phyloP scores from a whole-genome alignment of 30 jellyfish, hydroid and myxozoan genomes.

The Aurelia aurita complex sp. Pacific region DNA sequence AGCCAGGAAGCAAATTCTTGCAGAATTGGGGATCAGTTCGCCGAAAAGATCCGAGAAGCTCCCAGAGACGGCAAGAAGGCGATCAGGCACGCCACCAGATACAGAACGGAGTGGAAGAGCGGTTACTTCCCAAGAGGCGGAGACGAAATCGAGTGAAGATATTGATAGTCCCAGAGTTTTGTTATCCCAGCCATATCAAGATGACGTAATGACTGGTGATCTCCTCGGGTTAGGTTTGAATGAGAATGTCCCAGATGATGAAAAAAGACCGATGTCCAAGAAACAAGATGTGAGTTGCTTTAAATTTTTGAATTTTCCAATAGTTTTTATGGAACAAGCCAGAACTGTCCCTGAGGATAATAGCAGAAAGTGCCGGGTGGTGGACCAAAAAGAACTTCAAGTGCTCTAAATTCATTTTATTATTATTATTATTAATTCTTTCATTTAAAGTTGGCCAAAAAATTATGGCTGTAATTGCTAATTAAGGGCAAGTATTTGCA shows the following conservation, averaged over 20 bases:
- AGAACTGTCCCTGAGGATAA: too few species aligned
- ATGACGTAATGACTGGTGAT: constrained; percentile 25
- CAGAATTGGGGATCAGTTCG: constrained; percentile 7
- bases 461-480: too few species aligned
- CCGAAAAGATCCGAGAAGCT: neutral
- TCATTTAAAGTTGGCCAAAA: too few species aligned
- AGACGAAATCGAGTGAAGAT: neutral
- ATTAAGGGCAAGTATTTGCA: too few species aligned
- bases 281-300: neutral
- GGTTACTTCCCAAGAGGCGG: neutral
- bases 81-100: neutral
- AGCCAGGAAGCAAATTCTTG: constrained; percentile 16
- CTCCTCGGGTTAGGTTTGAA: constrained; percentile 14
- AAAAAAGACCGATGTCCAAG: neutral
- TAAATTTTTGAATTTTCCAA: too few species aligned
- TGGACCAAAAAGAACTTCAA: too few species aligned
- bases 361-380: too few species aligned
- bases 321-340: too few species aligned
- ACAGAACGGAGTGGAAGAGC: neutral
- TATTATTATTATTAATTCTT: too few species aligned
- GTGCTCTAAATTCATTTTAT: too few species aligned
- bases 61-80: neutral
- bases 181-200: neutral
- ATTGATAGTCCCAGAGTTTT: too few species aligned
- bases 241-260: neutral